phyloP scores from a whole-genome alignment of 2,797 vertebrate genomes.

The Eleutherodactylus coqui region DNA sequence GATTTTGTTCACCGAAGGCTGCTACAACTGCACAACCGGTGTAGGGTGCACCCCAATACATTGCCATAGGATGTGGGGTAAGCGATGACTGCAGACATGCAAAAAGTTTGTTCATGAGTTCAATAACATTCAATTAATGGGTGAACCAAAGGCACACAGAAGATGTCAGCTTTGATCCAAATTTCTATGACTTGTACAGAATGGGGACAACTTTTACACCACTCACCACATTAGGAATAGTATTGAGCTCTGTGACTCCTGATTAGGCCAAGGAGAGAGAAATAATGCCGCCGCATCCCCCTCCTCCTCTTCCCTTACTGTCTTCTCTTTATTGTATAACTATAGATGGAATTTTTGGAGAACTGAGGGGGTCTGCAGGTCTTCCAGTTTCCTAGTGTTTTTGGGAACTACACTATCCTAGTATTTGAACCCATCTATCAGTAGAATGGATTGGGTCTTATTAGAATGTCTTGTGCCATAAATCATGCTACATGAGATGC shows the following conservation, averaged over 20 bases:
- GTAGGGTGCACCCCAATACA: neutral
- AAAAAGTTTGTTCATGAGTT: neutral
- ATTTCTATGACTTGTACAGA: neutral
- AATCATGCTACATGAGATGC: too few relatives aligned
- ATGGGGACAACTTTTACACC: neutral
- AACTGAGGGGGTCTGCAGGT: too few relatives aligned
- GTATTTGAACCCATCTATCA: too few relatives aligned
- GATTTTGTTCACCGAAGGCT: neutral
- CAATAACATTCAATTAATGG: neutral
- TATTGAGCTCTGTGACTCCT: neutral
- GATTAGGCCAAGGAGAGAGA: neutral
- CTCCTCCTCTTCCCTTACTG: neutral
- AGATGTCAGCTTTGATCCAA: neutral
- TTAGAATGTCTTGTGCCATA: too few relatives aligned
- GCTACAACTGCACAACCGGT: neutral
- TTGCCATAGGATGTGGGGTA: neutral
- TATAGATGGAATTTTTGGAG: too few relatives aligned
- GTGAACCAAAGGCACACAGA: neutral
- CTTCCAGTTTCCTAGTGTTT: too few relatives aligned
- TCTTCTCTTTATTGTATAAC: neutral
- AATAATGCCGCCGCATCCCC: neutral
- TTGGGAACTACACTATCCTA: too few relatives aligned
- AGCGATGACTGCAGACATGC: neutral
- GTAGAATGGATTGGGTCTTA: too few relatives aligned
- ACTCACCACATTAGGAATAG: neutral